Conservation (phyloP, 2,888 invertebrate species). For the Globia sparganii region DNA sequence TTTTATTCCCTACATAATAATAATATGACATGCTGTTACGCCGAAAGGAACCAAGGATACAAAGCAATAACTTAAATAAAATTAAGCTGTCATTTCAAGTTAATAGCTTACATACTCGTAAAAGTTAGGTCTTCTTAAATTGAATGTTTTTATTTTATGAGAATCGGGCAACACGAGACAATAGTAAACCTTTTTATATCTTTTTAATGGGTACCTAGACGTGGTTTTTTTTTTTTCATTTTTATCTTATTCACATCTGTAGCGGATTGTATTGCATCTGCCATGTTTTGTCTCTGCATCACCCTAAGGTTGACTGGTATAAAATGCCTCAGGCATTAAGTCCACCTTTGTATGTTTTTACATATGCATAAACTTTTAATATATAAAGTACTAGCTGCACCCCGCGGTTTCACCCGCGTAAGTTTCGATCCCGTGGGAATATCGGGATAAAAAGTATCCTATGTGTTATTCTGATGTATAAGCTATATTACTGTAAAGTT, state of each 20-base stretch:
- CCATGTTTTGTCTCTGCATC: background rate
- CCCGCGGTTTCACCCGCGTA: too few species aligned
- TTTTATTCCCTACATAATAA: background rate
- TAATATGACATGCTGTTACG: slow-evolving; percentile 15
- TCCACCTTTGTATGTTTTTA: too few species aligned
- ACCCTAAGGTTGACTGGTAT: background rate
- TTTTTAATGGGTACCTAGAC: background rate
- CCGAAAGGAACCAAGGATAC: slow-evolving; percentile 29
- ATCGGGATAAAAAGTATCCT: too few species aligned
- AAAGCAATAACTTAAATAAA: slow-evolving; percentile 61
- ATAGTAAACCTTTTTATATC: slow-evolving; percentile 40
- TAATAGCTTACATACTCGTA: slow-evolving; percentile 65
- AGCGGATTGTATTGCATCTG: background rate
- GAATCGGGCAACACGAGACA: slow-evolving; percentile 52
- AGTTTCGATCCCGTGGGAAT: too few species aligned
- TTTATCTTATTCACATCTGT: background rate
- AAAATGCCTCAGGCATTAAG: background rate
- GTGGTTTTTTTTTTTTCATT: background rate
- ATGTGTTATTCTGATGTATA: too few species aligned
- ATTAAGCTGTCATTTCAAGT: slow-evolving; percentile 59
- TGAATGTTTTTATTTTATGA: slow-evolving; percentile 62
- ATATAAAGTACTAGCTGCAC: too few species aligned
- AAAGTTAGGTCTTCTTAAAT: slow-evolving; percentile 60
- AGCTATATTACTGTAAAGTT: too few species aligned
- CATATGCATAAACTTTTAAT: too few species aligned